Percentiles rank a stretch among this genome's conserved stretches.
These are phyloP conservation scores for Dolichomitus sp. DNA, from an alignment of 2,888 invertebrate species.

Conservation along the genomic window DNA sequence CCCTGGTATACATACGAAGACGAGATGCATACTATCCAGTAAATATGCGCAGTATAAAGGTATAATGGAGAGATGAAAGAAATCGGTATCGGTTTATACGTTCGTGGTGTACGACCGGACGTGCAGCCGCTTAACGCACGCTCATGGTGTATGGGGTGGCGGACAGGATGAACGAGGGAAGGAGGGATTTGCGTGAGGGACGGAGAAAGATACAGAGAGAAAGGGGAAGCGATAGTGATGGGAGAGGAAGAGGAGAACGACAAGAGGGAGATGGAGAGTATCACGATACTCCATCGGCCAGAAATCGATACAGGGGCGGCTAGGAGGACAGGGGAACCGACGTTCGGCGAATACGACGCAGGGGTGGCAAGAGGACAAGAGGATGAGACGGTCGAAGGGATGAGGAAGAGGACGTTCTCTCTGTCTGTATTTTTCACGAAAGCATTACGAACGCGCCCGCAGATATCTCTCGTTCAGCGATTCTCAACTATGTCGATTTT, in stretches of 20 bases:
- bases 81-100: constrained; percentile 58
- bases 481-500: constrained; percentile 69
- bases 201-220: constrained; percentile 10
- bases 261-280: constrained; percentile 65
- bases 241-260: constrained; percentile 33
- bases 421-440: constrained; percentile 81
- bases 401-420: constrained; percentile 58
- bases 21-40: not conserved
- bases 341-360: constrained; percentile 55
- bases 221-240: constrained; percentile 38
- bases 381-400: constrained; percentile 26
- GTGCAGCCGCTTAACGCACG: constrained; percentile 70
- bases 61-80: constrained; percentile 49
- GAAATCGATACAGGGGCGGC: constrained; percentile 80
- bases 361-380: constrained; percentile 32
- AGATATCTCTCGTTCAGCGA: constrained; percentile 72
- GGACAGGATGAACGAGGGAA: constrained; percentile 39
- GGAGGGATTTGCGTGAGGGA: constrained; percentile 32
- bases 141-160: constrained; percentile 50
- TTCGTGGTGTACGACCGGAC: constrained; percentile 70
- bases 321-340: constrained; percentile 69
- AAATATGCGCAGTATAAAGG: not conserved
- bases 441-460: constrained; percentile 78
- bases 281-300: constrained; percentile 80
- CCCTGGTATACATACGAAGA: not conserved